Base-by-base conservation (phyloP, 2,113 vertebrate genomes). In the Ammospiza nelsoni region DNA sequence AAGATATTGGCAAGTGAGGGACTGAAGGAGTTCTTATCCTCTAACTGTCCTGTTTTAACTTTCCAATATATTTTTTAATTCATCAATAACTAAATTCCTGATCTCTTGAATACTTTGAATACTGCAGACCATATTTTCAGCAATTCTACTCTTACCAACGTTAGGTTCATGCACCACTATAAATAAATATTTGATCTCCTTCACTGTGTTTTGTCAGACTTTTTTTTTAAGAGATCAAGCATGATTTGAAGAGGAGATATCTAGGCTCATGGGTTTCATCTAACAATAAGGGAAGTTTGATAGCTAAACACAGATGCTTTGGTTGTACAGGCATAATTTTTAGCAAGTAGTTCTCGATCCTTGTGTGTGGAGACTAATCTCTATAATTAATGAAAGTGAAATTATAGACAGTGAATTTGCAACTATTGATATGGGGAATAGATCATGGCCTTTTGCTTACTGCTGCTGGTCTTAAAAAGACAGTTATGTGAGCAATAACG, bases 351-450 rank as follows among this genome's bases (percentile, higher is more conserved):
- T 44, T 94, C 37, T 55, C 9, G 0, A 68, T 94, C 66, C 49
- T 62, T 44, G 19, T 75, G 51, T 29, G n/a, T 75, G 44, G 55
- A 27, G 65, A 58, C n/a, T 83, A 65, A 68, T 89, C 44, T 86
- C 58, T 94, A 9, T 44, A 78, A 79, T 92, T 91, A 89, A 95
- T 55, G 67, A 35, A 76, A 87, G 28, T 71, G 62, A 91, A 94
- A 92, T 94, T 92, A 88, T 51, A 95, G 63, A 58, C 62, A 90
- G 39, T 86, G 55, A 52, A 65, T 93, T 78, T 86, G 28, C 49
- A 80, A 48, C 46, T 92, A 71, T 86, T 71, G 84, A 90, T 81
- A 73, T 16, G 33, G 75, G 22, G 62, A 73, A 62, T 73, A 62
- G 69, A 78, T 88, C 37, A 41, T 3, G n/a, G 22, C 15, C 51